Evolutionary conservation across 2,797 vertebrate genomes (phyloP).

Genomic region (Molothrus aeneus): DNA sequence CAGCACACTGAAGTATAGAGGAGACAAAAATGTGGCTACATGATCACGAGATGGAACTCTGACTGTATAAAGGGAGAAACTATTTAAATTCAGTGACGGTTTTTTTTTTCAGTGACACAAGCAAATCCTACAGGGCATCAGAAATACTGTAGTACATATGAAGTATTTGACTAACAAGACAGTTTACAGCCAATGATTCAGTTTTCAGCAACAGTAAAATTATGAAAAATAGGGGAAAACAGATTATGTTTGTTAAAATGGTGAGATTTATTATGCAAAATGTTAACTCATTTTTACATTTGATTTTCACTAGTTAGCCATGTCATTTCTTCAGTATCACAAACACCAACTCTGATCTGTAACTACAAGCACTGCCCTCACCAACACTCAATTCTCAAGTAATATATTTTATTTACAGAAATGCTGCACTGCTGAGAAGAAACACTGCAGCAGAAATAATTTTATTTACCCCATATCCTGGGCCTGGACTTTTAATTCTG

Average conservation of each 20-base stretch:
- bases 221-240: not conserved
- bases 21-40: not conserved
- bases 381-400: not conserved
- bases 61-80: not conserved
- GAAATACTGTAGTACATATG: not conserved
- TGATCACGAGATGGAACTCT: not conserved
- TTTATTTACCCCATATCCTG: not conserved
- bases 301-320: not conserved
- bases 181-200: not conserved
- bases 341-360: not conserved
- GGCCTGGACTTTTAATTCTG: not conserved
- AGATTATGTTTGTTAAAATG: not conserved
- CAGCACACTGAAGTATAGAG: not conserved
- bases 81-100: not conserved
- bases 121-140: not conserved
- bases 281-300: not conserved
- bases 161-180: not conserved
- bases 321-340: not conserved
- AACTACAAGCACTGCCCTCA: not conserved
- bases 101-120: not conserved
- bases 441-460: not conserved
- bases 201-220: not conserved
- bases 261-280: not conserved
- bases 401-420: not conserved
- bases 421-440: not conserved